Evolutionary conservation across 1,140 invertebrate genomes (phyloP).

Genomic region (Theocolax elegans): DNA sequence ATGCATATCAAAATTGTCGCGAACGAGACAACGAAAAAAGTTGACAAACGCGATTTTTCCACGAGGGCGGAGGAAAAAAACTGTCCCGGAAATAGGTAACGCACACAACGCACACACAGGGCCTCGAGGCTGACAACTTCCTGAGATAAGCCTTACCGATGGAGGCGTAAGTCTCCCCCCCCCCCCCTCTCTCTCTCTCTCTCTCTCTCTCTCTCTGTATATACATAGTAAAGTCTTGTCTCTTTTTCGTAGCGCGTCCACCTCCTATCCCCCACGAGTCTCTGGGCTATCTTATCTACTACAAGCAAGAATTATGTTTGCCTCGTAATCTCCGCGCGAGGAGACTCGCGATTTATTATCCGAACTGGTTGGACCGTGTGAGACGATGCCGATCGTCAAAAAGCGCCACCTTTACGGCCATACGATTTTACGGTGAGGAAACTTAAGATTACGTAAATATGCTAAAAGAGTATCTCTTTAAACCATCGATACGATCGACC

Average conservation of each 20-base stretch:
- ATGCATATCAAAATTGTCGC: too few species aligned
- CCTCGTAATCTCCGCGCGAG: conserved; percentile 57
- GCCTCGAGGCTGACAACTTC: conserved; percentile 62
- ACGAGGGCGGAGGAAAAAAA: too few species aligned
- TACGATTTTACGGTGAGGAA: neutral
- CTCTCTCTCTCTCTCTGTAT: conserved; percentile 41
- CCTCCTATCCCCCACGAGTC: conserved; percentile 15
- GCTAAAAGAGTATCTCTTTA: too few species aligned
- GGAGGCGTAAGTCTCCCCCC: conserved; percentile 57
- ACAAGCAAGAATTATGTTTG: conserved; percentile 67
- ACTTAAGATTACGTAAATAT: conserved; percentile 15
- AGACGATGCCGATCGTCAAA: conserved; percentile 35
- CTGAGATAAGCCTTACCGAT: conserved; percentile 62
- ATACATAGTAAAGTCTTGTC: conserved; percentile 16
- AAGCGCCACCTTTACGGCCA: conserved; percentile 4
- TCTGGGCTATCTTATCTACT: conserved; percentile 62
- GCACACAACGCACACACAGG: too few species aligned
- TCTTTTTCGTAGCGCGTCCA: conserved; percentile 12
- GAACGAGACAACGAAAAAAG: too few species aligned
- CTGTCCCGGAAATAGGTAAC: too few species aligned
- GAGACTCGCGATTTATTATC: conserved; percentile 60
- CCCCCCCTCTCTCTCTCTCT: conserved; percentile 25
- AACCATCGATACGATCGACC: too few species aligned
- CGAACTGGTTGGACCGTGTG: conserved; percentile 47
- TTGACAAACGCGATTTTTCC: too few species aligned